Evolutionary conservation across 2,113 vertebrate species (phyloP).

Genomic region (Octodon degus): DNA sequence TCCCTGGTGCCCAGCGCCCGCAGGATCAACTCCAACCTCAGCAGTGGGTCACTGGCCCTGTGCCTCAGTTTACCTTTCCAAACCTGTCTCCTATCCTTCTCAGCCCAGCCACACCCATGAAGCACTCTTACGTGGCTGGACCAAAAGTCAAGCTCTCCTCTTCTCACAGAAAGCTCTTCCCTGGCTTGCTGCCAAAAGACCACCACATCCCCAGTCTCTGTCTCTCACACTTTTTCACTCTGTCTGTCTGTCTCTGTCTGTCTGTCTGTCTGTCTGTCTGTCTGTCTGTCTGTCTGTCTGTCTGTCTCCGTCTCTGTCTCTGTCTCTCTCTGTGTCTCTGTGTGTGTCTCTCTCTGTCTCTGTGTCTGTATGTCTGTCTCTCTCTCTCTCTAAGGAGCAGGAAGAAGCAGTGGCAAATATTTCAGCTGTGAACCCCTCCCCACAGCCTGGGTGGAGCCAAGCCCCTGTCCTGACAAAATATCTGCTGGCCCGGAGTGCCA

Average conservation of each 20-base stretch:
- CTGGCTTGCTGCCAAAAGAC: not conserved
- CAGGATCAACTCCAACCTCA: not conserved
- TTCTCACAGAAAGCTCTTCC: not conserved
- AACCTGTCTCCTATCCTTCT: not conserved
- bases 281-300: too few relatives aligned
- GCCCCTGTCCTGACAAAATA: not conserved
- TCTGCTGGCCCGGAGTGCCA: not conserved
- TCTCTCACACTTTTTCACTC: too few relatives aligned
- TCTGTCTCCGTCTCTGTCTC: too few relatives aligned
- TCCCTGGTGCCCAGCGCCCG: not conserved
- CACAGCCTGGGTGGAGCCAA: not conserved
- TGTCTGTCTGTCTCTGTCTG: too few relatives aligned
- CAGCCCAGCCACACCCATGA: not conserved
- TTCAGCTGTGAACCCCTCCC: slow-evolving; percentile 61
- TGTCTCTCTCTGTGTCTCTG: too few relatives aligned
- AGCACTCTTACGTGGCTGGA: not conserved
- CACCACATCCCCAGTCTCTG: too few relatives aligned
- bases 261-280: too few relatives aligned
- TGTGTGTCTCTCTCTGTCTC: too few relatives aligned
- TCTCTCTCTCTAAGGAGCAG: not conserved
- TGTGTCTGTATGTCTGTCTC: too few relatives aligned
- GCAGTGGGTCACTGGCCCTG: rapidly evolving
- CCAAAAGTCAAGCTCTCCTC: not conserved
- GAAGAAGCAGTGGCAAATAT: slow-evolving; percentile 49
- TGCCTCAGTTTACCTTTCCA: not conserved